Percentiles rank a stretch among this genome's conserved stretches.
Evolutionary conservation across 2,888 invertebrate genomes (phyloP).

Genomic region (Drosophila greeni): DNA sequence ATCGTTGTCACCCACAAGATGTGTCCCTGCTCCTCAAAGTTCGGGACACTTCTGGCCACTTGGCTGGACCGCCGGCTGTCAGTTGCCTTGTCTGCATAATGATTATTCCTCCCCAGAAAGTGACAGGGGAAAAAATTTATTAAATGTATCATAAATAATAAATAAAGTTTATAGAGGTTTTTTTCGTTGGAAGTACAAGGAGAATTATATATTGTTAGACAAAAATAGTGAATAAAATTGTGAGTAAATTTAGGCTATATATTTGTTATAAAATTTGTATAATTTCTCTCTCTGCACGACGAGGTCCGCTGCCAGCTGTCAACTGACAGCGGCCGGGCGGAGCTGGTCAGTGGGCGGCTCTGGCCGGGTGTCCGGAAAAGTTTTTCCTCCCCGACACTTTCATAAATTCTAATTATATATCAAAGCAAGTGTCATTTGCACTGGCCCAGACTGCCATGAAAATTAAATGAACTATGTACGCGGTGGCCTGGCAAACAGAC

Average conservation of each 20-base stretch:
- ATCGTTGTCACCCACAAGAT: slow-evolving; percentile 8
- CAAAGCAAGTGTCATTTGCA: slow-evolving; percentile 38
- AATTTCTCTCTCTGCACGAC: not conserved
- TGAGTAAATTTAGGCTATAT: not conserved
- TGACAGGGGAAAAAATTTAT: not conserved
- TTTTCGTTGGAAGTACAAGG: too few species aligned
- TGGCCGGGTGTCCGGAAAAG: slow-evolving; percentile 20
- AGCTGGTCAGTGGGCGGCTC: not conserved
- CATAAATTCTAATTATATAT: slow-evolving; percentile 40
- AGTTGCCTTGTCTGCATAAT: slow-evolving; percentile 31
- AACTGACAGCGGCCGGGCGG: not conserved
- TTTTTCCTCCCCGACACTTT: slow-evolving; percentile 30
- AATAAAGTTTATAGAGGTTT: too few species aligned
- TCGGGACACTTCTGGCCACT: slow-evolving; percentile 17
- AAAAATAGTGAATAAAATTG: too few species aligned
- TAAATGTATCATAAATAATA: not conserved
- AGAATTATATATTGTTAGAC: too few species aligned
- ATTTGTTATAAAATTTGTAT: too few species aligned
- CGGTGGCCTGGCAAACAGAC: not conserved
- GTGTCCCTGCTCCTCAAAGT: slow-evolving; percentile 3
- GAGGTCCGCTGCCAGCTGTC: slow-evolving; percentile 8
- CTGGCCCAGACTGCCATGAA: slow-evolving; percentile 24
- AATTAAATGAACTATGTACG: slow-evolving; percentile 24
- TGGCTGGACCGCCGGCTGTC: slow-evolving; percentile 22
- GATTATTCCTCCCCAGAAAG: slow-evolving; percentile 9